Percentiles rank a stretch among this genome's conserved stretches.
Conservation (phyloP, 1,140 invertebrate genomes). For the Sarcophaga bullata region DNA sequence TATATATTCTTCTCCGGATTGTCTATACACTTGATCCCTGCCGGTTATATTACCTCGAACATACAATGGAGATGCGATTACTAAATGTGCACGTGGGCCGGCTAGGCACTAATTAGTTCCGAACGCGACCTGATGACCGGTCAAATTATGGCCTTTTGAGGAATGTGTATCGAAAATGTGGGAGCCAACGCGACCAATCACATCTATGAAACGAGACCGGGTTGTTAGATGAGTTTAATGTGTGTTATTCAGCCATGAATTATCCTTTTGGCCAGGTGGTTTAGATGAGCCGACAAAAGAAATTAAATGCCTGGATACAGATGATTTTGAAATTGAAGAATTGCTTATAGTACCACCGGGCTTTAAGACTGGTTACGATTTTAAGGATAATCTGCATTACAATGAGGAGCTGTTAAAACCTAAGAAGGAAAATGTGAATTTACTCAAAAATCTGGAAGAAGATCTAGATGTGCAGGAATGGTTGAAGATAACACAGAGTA, state of each 20-base stretch:
- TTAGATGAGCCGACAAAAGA: constrained; percentile 71
- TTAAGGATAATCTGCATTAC: constrained; percentile 50
- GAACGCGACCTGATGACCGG: constrained; percentile 78
- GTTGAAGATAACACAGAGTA: constrained; percentile 53
- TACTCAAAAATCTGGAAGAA: constrained; percentile 57
- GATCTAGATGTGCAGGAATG: constrained; percentile 61
- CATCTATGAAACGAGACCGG: constrained; percentile 76
- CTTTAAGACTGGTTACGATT: constrained; percentile 70
- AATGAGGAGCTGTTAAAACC: not conserved
- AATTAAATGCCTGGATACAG: constrained; percentile 51
- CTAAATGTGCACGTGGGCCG: constrained; percentile 53
- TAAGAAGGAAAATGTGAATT: constrained; percentile 50
- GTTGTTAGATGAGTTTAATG: constrained; percentile 69
- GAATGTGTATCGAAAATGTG: constrained; percentile 72
- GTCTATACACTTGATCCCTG: constrained; percentile 56
- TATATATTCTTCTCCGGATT: constrained; percentile 60
- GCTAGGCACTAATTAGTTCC: constrained; percentile 59
- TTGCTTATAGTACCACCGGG: constrained; percentile 75
- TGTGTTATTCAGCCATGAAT: constrained; percentile 77
- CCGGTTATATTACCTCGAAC: constrained; percentile 56
- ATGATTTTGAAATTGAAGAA: constrained; percentile 68
- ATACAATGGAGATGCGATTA: constrained; percentile 55
- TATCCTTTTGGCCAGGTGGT: constrained; percentile 84
- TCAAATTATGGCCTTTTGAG: constrained; percentile 74
- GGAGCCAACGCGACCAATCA: constrained; percentile 76